phyloP scores from a whole-genome alignment of 2,113 vertebrate genomes.

The Pangasianodon hypophthalmus region DNA sequence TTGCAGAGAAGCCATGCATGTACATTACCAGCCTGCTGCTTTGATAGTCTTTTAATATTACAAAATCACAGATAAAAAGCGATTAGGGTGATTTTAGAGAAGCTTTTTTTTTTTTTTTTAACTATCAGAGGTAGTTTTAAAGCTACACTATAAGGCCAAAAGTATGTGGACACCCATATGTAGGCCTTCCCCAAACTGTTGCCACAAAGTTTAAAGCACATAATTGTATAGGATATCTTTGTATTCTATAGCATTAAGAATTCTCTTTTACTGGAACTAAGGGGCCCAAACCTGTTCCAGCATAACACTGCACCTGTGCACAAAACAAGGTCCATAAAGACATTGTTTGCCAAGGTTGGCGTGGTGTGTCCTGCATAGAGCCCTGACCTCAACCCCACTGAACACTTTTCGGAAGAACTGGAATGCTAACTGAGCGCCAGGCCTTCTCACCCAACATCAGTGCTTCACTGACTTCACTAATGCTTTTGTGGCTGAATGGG shows the following conservation, averaged over 20 bases:
- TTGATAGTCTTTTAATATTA: too few relatives aligned
- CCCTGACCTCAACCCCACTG: too few relatives aligned
- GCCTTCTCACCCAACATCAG: too few relatives aligned
- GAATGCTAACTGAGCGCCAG: too few relatives aligned
- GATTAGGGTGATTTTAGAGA: too few relatives aligned
- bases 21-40: too few relatives aligned
- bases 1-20: too few relatives aligned
- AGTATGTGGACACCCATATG: neutral
- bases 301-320: neutral
- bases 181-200: neutral
- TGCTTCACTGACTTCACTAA: too few relatives aligned
- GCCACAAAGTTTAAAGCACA: neutral
- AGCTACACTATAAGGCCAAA: neutral
- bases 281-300: neutral
- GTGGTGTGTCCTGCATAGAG: neutral
- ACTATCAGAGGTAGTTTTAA: neutral
- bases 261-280: neutral
- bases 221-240: neutral
- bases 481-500: too few relatives aligned
- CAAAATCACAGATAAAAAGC: too few relatives aligned
- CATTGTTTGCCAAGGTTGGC: neutral
- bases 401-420: too few relatives aligned
- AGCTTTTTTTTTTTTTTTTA: neutral
- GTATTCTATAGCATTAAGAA: neutral
- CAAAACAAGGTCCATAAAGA: neutral